Evolutionary conservation across 1,140 invertebrate genomes (phyloP).

Genomic region (Musca domestica): DNA sequence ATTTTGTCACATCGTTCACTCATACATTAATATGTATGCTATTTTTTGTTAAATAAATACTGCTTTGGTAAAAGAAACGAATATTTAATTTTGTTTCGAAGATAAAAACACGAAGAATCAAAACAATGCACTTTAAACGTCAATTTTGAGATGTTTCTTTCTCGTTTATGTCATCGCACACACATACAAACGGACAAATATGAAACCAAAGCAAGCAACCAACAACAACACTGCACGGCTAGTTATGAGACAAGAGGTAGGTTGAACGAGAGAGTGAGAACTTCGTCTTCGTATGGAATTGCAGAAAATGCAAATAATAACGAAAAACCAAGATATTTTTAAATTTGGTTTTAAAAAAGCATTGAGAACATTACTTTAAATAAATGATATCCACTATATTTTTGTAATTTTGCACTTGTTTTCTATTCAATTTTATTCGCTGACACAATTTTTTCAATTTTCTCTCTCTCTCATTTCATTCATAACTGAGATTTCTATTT

Average conservation of each 20-base stretch:
- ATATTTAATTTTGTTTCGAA: slow-evolving; percentile 7
- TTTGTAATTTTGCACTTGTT: not conserved
- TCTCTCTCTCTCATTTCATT: slow-evolving; percentile 12
- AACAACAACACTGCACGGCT: no score
- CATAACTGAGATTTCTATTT: slow-evolving; percentile 19
- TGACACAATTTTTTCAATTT: slow-evolving; percentile 12
- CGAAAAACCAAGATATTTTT: not conserved
- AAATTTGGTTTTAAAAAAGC: no score
- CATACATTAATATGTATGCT: no score
- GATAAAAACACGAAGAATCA: slow-evolving; percentile 9
- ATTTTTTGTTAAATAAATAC: no score
- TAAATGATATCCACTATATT: not conserved
- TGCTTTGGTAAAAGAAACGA: not conserved
- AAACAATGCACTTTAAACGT: slow-evolving; percentile 20
- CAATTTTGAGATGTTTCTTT: slow-evolving; percentile 18
- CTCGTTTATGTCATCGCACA: slow-evolving; percentile 18
- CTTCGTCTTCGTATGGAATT: no score
- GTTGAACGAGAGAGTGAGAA: not conserved
- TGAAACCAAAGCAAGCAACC: not conserved
- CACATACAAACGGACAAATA: not conserved
- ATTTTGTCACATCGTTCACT: no score
- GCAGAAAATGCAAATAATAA: no score
- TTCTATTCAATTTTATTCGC: no score
- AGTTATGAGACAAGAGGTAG: no score
- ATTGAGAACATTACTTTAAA: no score